These are phyloP conservation scores for Alfaro cultratus DNA, from an alignment of 2,797 vertebrate genomes.

Conservation along the genomic window DNA sequence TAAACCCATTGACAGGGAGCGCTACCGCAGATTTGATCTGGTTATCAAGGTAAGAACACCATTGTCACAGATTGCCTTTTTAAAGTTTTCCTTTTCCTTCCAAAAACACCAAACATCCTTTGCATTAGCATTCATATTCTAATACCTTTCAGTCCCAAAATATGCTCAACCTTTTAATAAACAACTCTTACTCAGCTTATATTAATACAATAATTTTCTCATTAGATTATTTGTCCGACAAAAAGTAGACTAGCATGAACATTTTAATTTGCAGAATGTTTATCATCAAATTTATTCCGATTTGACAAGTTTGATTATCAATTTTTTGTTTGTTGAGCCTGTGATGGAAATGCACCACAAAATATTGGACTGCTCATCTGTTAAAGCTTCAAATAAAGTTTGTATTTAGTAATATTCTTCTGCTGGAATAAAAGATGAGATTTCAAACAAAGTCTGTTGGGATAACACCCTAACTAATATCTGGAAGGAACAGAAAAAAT, in stretches of 20 bases:
- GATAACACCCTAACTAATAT: not conserved
- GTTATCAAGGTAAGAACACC: conserved; percentile 93
- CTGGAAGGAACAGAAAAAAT: not conserved
- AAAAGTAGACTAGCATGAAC: conserved; percentile 11
- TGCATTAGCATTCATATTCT: not conserved
- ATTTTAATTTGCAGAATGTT: conserved; percentile 30
- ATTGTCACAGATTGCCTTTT: not conserved
- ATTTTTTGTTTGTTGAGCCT: not conserved
- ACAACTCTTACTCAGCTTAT: not conserved
- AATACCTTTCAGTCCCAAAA: conserved; percentile 6
- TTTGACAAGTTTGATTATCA: not conserved
- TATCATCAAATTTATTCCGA: conserved; percentile 6
- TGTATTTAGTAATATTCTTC: not conserved
- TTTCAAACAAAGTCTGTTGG: not conserved
- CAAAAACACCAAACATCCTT: not conserved
- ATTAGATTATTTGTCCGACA: conserved; percentile 13
- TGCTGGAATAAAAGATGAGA: not conserved
- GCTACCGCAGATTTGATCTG: conserved; percentile 94
- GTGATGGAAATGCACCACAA: not conserved
- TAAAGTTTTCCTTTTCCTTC: not conserved
- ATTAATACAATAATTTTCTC: conserved; percentile 14
- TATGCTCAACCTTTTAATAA: conserved; percentile 20
- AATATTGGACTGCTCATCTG: not conserved
- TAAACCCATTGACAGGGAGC: conserved; percentile 90
- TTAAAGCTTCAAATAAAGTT: not conserved